Percentiles rank a stretch among this genome's conserved stretches.
phyloP scores from a whole-genome alignment of 92 coral and sea anemone species.

The Phymanthus crucifer region DNA sequence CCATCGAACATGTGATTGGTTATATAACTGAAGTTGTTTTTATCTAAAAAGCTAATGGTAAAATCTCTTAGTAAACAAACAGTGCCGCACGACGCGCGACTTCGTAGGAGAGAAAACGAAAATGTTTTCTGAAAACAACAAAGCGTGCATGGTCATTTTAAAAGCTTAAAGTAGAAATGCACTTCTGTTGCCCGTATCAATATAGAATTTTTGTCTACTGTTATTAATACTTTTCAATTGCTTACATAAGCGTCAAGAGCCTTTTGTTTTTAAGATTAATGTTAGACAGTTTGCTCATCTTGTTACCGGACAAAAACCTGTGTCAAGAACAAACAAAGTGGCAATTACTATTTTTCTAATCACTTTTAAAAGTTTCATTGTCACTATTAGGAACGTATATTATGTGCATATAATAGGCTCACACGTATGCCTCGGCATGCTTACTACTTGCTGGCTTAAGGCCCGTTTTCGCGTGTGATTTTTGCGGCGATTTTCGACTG shows the following conservation, averaged over 20 bases:
- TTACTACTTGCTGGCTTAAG: too few relatives aligned
- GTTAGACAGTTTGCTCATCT: neutral
- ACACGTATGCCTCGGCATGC: too few relatives aligned
- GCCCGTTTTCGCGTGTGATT: too few relatives aligned
- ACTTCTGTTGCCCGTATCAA: too few relatives aligned
- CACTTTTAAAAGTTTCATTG: too few relatives aligned
- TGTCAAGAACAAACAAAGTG: neutral
- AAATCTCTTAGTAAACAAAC: neutral
- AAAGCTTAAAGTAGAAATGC: too few relatives aligned
- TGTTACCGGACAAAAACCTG: constrained; percentile 1
- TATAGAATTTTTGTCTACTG: too few relatives aligned
- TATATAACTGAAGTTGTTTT: constrained; percentile 8
- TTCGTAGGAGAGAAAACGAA: neutral
- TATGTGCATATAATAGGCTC: too few relatives aligned
- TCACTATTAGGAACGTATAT: too few relatives aligned
- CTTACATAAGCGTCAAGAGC: neutral
- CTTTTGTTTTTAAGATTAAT: neutral
- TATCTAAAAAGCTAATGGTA: constrained; percentile 14
- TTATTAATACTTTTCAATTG: neutral
- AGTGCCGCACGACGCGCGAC: too few relatives aligned
- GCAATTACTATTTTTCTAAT: neutral
- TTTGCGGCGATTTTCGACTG: too few relatives aligned
- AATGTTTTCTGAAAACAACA: neutral
- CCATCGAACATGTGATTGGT: neutral
- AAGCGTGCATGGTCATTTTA: too few relatives aligned